phyloP scores from a whole-genome alignment of 2,888 invertebrate species.

The Epinotia demarniana region DNA sequence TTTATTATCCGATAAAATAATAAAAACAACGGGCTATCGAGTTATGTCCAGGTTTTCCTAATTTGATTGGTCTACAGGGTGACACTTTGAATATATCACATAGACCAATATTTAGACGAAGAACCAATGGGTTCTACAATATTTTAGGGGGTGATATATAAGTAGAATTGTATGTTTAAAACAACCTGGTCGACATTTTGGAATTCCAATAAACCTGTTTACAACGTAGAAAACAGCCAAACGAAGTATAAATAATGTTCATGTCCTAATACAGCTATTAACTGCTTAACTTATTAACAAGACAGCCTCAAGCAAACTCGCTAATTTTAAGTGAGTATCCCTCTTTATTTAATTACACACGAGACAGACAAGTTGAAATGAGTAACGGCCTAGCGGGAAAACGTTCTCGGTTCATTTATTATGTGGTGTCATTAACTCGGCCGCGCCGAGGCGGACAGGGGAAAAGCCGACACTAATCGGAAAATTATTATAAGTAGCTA shows the following conservation, averaged over 20 bases:
- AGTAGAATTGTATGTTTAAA: too few species aligned
- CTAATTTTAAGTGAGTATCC: slow-evolving; percentile 36
- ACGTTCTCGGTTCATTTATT: slow-evolving; percentile 43
- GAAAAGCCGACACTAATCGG: slow-evolving; percentile 34
- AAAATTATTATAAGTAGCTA: slow-evolving; percentile 42
- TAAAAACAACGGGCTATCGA: too few species aligned
- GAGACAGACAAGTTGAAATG: slow-evolving; percentile 42
- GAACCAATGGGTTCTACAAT: too few species aligned
- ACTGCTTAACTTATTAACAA: slow-evolving; percentile 25
- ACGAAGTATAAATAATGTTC: too few species aligned
- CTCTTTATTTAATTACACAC: slow-evolving; percentile 42
- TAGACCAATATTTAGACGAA: too few species aligned
- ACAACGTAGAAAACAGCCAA: background rate
- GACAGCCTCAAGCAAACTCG: slow-evolving; percentile 22
- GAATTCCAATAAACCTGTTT: too few species aligned
- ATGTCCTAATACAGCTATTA: slow-evolving; percentile 8
- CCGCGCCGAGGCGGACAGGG: slow-evolving; percentile 23
- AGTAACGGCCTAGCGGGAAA: slow-evolving; percentile 42
- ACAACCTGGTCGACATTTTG: too few species aligned
- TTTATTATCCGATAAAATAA: too few species aligned
- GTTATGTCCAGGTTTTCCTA: too few species aligned
- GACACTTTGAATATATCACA: too few species aligned
- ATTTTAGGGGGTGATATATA: too few species aligned
- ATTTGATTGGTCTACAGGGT: too few species aligned
- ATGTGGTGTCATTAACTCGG: slow-evolving; percentile 42